phyloP scores from a whole-genome alignment of 2,113 vertebrate genomes.

The Hippocampus abdominalis region DNA sequence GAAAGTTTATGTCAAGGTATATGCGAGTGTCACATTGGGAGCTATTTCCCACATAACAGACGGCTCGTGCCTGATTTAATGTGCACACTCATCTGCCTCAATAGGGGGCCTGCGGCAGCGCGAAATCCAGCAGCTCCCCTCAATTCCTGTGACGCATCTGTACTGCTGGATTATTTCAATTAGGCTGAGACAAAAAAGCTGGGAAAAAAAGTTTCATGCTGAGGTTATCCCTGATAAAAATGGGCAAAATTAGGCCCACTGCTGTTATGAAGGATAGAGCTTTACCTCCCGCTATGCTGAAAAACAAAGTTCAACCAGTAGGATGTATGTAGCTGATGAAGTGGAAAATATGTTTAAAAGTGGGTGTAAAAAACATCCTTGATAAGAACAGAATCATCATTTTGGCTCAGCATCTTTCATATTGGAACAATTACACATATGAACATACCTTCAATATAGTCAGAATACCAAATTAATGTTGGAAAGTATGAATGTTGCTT shows the following conservation, averaged over 20 bases:
- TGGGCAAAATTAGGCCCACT: constrained; percentile 25
- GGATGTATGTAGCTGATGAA: constrained; percentile 8
- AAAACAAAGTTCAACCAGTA: constrained; percentile 15
- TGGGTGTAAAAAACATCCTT: constrained; percentile 19
- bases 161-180: constrained; percentile 63
- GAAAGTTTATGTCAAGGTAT: constrained; percentile 25
- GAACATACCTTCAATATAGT: constrained; percentile 23
- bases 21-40: constrained; percentile 24
- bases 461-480: constrained; percentile 61
- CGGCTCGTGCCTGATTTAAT: constrained; percentile 31
- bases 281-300: constrained; percentile 4
- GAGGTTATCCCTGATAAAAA: constrained; percentile 44
- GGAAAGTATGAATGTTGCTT: constrained; percentile 56
- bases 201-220: constrained; percentile 37
- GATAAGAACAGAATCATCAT: constrained; percentile 26
- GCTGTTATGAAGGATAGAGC: constrained; percentile 44
- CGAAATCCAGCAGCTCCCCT: constrained; percentile 48
- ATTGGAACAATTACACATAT: constrained; percentile 49
- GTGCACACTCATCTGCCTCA: constrained; percentile 30
- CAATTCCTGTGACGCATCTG: constrained; percentile 48
- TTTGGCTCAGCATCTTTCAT: constrained; percentile 24
- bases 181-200: constrained; percentile 31
- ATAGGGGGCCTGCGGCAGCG: constrained; percentile 32
- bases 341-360: constrained; percentile 14
- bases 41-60: constrained; percentile 47